phyloP scores from a whole-genome alignment of 2,797 vertebrate genomes.

The Onychomys leucogaster region DNA sequence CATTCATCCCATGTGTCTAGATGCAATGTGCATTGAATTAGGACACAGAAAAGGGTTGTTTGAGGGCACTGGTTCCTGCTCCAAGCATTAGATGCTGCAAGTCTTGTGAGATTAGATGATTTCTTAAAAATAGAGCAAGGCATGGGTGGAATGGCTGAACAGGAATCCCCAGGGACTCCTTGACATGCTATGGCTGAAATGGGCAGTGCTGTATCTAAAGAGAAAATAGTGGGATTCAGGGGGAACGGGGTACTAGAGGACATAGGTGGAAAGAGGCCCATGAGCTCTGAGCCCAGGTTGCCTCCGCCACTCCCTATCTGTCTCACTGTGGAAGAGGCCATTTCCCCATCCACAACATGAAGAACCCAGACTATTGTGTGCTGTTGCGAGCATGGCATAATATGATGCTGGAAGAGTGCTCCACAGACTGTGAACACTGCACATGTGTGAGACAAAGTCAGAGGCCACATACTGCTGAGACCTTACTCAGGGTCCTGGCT shows the following conservation, averaged over 20 bases:
- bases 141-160: neutral
- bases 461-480: neutral
- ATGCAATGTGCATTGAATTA: neutral
- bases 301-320: neutral
- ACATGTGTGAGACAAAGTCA: neutral
- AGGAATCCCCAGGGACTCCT: neutral
- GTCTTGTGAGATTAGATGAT: neutral
- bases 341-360: neutral
- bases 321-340: neutral
- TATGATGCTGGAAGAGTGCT: neutral
- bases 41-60: neutral
- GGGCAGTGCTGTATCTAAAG: neutral
- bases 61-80: neutral
- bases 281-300: neutral
- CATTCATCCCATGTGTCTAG: neutral
- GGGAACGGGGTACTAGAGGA: neutral
- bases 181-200: neutral
- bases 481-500: neutral
- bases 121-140: constrained; percentile 16
- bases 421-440: neutral
- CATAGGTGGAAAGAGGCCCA: neutral
- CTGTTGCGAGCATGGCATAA: neutral
- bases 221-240: neutral
- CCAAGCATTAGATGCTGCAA: neutral
- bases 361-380: neutral